Base-by-base conservation (phyloP, 2,888 invertebrate species). In the Nomada fabriciana region DNA sequence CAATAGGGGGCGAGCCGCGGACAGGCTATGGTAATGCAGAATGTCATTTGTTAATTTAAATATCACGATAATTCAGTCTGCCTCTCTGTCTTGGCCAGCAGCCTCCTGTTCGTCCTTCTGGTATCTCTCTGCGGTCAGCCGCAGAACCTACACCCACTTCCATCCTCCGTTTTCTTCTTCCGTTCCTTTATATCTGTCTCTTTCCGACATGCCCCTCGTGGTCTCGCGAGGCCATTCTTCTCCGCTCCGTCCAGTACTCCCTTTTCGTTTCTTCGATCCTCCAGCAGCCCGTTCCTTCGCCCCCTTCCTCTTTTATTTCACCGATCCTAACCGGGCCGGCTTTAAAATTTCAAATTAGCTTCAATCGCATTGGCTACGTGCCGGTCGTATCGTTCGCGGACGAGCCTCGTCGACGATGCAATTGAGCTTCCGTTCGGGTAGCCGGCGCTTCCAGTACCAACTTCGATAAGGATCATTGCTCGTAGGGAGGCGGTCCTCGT, bases 311-410 rank as follows among this genome's bases (percentile, higher is more conserved):
- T 83, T 88, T 85, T 85, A 82, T 88, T 87, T 88, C 88, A 78
- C 67, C 80, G 78, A 76, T 70, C 77, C 64, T 53, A 63, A 69
- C 82, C 86, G 81, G 82, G 43, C 83, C 82, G 85, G 81, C 89
- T 90, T 92, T 89, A 90, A 92, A 92, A 92, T 92, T 92, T 92
- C 91, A 92, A 92, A 92, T 92, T 92, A 92, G 92, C 91, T 92
- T 91, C 91, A 91, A 92, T 92, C 92, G 91, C 91, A 91, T 91
- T 88, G 86, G 88, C 88, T 90, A 88, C 91, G 89, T 90, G 90
- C 91, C 87, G 83, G 85, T 76, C 86, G 85, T 82, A 85, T 84
- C 85, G 89, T 72, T 83, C 76, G 80, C 82, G 76, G 83, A 76
- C 67, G 75, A 65, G 57, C 59, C 74, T 20, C 69, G 67, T 68